Evolutionary conservation across 2,113 vertebrate species (phyloP), one percentile per base, ranked within the genome.

Genomic region (Serilophus lunatus): DNA sequence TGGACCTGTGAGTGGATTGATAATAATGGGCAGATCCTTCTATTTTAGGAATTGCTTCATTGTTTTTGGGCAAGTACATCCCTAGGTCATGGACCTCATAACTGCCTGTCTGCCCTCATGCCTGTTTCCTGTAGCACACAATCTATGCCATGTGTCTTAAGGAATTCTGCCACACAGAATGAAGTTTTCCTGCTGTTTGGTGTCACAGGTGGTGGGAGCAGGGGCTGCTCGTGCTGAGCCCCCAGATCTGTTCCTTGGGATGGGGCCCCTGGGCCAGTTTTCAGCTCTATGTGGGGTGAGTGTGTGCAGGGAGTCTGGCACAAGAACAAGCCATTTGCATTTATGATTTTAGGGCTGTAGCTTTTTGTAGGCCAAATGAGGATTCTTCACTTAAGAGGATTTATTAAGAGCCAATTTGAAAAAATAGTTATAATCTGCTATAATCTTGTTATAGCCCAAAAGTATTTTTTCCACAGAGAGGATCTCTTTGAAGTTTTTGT

Each of bases 361-460:
- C 44, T 91, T 82, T 83, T 92, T 75, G 29, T 80, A 75, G 80
- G 61, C 76, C 79, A 86, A 82, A 85, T 25, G 35, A 88, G 64
- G 61, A 84, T 82, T 94, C 78, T 79, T 78, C 26, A 0, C 66
- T 91, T 92, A 96, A 96, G 81, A 96, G 74, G 87, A 91, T 89
- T 95, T 92, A 84, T 71, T 91, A 56, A 71, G 44, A 95, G 18
- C 57, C 44, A 82, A 68, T 91, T 51, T 74, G 25, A 3, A 56
- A 51, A 84, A 78, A 80, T 2, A n/a, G 29, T 85, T 90, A 44
- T 51, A 88, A 88, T 90, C 88, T 74, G 36, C 54, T 83, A n/a
- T 92, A 93, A 90, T 95, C 82, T 82, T 90, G 44, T 88, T 93
- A 77, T 13, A 53, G 25, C 53, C 69, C 56, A 31, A 64, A 87